Evolutionary conservation across 2,113 vertebrate genomes (phyloP).

Genomic region (Nothoprocta perdicaria): DNA sequence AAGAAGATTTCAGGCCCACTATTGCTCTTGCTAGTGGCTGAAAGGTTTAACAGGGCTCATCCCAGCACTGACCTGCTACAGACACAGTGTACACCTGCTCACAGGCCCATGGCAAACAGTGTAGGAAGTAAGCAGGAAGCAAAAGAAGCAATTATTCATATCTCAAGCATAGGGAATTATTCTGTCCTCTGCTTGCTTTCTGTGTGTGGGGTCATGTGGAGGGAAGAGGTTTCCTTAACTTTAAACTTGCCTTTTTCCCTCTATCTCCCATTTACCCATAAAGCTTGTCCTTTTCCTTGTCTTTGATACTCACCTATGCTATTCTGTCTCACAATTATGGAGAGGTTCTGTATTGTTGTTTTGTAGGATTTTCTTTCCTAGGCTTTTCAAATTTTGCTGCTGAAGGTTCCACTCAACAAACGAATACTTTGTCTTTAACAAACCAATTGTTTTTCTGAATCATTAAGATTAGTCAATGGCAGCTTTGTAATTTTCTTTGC

Average conservation of each 20-base stretch:
- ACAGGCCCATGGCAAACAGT: rapidly evolving
- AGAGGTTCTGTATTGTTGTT: not conserved
- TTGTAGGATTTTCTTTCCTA: slow-evolving; percentile 3
- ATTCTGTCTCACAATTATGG: not conserved
- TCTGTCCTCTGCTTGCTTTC: not conserved
- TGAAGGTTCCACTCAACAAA: not conserved
- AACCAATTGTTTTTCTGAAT: not conserved
- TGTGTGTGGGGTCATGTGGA: too few species aligned
- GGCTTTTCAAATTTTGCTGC: not conserved
- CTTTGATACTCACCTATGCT: slow-evolving; percentile 28
- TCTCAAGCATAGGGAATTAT: not conserved
- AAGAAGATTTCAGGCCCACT: not conserved
- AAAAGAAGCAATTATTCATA: not conserved
- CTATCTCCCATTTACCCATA: not conserved
- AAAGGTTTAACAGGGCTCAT: not conserved
- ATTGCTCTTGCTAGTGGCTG: not conserved
- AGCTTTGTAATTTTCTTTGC: not conserved
- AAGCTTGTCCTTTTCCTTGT: not conserved
- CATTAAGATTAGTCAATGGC: not conserved
- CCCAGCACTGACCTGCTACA: not conserved
- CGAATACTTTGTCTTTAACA: not conserved
- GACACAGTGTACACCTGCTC: not conserved
- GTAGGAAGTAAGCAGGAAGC: too few species aligned
- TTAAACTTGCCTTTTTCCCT: not conserved
- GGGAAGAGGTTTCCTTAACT: rapidly evolving